Percentiles rank a stretch among this genome's conserved stretches.
These are phyloP conservation scores for Lepilemur septentrionalis DNA, from an alignment of 2,797 vertebrate species.

Conservation along the genomic window DNA sequence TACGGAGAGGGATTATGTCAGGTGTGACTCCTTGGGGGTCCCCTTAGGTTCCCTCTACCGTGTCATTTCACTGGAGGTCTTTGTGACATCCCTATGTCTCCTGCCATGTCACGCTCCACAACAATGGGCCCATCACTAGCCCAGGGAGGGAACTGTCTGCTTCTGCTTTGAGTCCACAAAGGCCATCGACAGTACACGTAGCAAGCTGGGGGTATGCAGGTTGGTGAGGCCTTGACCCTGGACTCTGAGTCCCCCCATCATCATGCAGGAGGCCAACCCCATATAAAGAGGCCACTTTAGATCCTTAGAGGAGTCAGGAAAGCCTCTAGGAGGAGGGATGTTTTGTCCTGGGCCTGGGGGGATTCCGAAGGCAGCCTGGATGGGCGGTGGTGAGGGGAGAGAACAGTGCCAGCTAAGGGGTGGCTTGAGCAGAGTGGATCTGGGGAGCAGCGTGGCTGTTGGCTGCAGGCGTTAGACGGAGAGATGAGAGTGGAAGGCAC, in stretches of 20 bases:
- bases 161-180: background rate
- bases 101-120: background rate
- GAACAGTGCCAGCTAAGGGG: background rate
- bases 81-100: background rate
- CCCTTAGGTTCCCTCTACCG: background rate
- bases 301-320: background rate
- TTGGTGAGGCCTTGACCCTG: background rate
- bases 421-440: background rate
- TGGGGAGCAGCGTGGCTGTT: background rate
- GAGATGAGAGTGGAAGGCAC: background rate
- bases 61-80: background rate
- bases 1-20: background rate
- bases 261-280: background rate
- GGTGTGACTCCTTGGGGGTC: background rate
- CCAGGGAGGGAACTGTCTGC: background rate
- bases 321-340: background rate
- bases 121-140: fast-evolving
- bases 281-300: background rate
- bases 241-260: background rate
- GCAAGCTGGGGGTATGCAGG: too few species aligned
- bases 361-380: background rate
- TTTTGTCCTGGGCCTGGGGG: background rate
- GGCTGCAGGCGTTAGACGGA: background rate
- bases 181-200: too few species aligned
- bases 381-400: background rate